Evolutionary conservation across 2,888 invertebrate species (phyloP).

Genomic region (Idaea straminata): DNA sequence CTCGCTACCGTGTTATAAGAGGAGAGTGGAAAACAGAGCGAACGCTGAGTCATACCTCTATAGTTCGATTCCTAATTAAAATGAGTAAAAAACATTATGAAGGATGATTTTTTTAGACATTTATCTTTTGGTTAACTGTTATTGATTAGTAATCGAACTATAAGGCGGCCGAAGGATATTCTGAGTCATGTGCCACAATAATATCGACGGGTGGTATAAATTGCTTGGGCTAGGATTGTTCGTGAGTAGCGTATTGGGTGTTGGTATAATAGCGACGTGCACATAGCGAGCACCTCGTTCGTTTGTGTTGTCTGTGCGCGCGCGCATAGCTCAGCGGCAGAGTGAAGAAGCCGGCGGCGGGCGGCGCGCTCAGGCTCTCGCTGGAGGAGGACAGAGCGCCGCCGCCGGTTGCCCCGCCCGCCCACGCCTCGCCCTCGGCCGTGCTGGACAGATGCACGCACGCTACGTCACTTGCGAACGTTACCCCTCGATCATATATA

Average conservation of each 20-base stretch:
- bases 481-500: neutral
- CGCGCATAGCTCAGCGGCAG: slow-evolving; percentile 89
- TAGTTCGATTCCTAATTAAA: too few relatives aligned
- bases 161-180: neutral
- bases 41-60: too few relatives aligned
- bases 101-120: too few relatives aligned
- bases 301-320: slow-evolving; percentile 88
- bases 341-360: slow-evolving; percentile 83
- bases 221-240: neutral
- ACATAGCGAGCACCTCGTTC: slow-evolving; percentile 85
- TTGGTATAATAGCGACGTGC: slow-evolving; percentile 52
- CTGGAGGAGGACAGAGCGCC: slow-evolving; percentile 80
- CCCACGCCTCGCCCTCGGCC: slow-evolving; percentile 61
- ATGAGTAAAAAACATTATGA: too few relatives aligned
- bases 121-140: neutral
- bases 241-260: slow-evolving; percentile 9
- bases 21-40: too few relatives aligned
- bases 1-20: too few relatives aligned
- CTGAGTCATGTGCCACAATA: neutral
- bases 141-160: neutral
- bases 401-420: slow-evolving; percentile 52
- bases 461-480: slow-evolving; percentile 11
- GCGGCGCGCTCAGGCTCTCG: slow-evolving; percentile 83
- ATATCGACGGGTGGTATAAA: neutral
- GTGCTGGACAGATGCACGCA: slow-evolving; percentile 47